Percentiles rank a stretch among this genome's conserved stretches.
These are phyloP conservation scores for Lucifuga dentata DNA, from an alignment of 2,113 vertebrate species.

Conservation along the genomic window DNA sequence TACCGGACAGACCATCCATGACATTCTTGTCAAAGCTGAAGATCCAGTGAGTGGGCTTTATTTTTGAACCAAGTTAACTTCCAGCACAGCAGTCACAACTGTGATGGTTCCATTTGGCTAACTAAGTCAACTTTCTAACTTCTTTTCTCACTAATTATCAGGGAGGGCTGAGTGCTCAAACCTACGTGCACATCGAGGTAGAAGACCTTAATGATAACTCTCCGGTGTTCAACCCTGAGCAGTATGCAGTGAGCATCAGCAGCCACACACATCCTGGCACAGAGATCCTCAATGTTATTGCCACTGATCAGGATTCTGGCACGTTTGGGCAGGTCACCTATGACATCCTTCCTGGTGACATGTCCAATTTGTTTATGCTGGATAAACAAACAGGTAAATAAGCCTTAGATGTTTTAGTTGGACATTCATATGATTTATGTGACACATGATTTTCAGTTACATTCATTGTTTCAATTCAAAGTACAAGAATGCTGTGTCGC, in stretches of 20 bases:
- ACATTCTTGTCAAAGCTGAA: conserved; percentile 90
- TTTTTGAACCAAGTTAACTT: background rate
- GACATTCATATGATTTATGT: too few species aligned
- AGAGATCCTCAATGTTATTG: conserved; percentile 88
- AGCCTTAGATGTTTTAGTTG: too few species aligned
- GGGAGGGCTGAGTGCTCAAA: conserved; percentile 92
- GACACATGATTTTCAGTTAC: too few species aligned
- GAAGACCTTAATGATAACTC: conserved; percentile 93
- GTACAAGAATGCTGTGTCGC: too few species aligned
- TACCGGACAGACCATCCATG: conserved; percentile 81
- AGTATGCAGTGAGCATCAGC: conserved; percentile 88
- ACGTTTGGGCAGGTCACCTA: conserved; percentile 86
- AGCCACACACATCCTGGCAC: conserved; percentile 86
- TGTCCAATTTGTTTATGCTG: conserved; percentile 86
- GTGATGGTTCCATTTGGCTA: too few species aligned
- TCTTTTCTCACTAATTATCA: conserved; percentile 63
- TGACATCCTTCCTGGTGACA: conserved; percentile 82
- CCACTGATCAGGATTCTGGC: conserved; percentile 89
- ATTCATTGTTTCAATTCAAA: too few species aligned
- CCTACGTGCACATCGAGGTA: conserved; percentile 90
- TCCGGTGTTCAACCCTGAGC: conserved; percentile 87
- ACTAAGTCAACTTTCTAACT: too few species aligned
- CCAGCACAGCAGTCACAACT: too few species aligned
- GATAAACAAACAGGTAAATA: conserved; percentile 88
- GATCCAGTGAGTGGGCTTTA: conserved; percentile 87